Percentiles rank a stretch among this genome's conserved stretches.
phyloP scores from a whole-genome alignment of 2,888 invertebrate species.

The Bombylius major region DNA sequence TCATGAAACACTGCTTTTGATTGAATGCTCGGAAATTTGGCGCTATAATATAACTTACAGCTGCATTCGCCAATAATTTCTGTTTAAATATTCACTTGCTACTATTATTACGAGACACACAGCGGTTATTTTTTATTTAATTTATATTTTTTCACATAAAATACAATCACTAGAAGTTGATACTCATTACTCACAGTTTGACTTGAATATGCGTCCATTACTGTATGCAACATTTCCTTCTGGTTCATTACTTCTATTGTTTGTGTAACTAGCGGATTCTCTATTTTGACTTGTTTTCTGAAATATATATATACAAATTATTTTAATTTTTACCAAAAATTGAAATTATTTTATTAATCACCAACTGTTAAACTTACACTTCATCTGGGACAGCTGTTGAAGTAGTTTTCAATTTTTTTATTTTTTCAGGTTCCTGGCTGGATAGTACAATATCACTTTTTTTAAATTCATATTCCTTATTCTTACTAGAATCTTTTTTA shows the following conservation, averaged over 20 bases:
- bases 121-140: too few relatives aligned
- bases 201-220: slow-evolving; percentile 34
- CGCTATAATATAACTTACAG: too few relatives aligned
- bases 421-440: slow-evolving; percentile 2
- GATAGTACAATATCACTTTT: slow-evolving; percentile 7
- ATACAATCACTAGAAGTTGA: background rate
- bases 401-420: background rate
- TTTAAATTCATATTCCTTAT: slow-evolving; percentile 10
- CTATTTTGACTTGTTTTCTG: slow-evolving; percentile 25
- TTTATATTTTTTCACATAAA: too few relatives aligned
- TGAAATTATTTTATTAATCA: too few relatives aligned
- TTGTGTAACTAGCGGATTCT: slow-evolving; percentile 32
- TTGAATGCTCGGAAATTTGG: too few relatives aligned
- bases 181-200: slow-evolving; percentile 31
- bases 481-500: slow-evolving; percentile 10
- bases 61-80: too few relatives aligned
- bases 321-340: background rate
- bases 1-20: too few relatives aligned
- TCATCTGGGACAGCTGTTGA: background rate
- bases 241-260: slow-evolving; percentile 37
- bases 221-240: slow-evolving; percentile 32
- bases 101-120: too few relatives aligned
- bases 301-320: background rate
- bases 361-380: background rate
- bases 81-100: too few relatives aligned